A percentile compares a stretch with the other conserved stretches of the same genome.
Evolutionary conservation across 2,888 invertebrate species (phyloP).

Genomic region (Ennomos erosarius): DNA sequence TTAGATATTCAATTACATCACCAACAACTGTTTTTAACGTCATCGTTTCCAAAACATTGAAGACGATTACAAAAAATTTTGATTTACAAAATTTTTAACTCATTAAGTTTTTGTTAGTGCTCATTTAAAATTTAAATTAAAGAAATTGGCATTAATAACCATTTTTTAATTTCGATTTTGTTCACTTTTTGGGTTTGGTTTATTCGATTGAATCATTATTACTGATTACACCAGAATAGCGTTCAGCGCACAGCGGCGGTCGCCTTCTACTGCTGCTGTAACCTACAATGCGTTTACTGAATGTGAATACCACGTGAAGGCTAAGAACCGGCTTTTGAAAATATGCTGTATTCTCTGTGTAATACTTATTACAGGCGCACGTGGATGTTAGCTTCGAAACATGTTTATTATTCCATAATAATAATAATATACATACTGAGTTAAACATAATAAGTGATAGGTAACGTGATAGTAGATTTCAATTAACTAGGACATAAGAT

Average conservation of each 20-base stretch:
- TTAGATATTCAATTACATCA: constrained; percentile 58
- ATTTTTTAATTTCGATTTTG: constrained; percentile 37
- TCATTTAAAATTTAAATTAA: background rate
- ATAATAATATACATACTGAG: too few relatives aligned
- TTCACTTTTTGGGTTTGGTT: constrained; percentile 11
- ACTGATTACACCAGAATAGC: constrained; percentile 15
- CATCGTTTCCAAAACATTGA: constrained; percentile 36
- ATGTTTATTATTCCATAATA: too few relatives aligned
- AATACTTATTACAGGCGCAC: too few relatives aligned
- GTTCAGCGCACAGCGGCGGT: constrained; percentile 26
- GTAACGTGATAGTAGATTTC: too few relatives aligned
- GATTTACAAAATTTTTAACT: too few relatives aligned
- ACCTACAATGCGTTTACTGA: constrained; percentile 1
- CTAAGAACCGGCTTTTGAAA: constrained; percentile 21
- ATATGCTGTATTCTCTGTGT: too few relatives aligned
- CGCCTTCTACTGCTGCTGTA: constrained; percentile 7
- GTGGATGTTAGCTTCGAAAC: too few relatives aligned
- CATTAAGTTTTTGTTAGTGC: background rate
- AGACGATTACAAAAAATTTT: too few relatives aligned
- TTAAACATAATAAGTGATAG: too few relatives aligned
- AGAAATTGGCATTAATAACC: background rate
- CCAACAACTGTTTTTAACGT: constrained; percentile 53
- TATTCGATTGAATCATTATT: constrained; percentile 22
- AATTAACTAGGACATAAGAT: too few relatives aligned
- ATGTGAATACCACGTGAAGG: constrained; percentile 12